Base-by-base conservation (phyloP, 2,113 vertebrate species). In the Ageneiosus marmoratus region DNA sequence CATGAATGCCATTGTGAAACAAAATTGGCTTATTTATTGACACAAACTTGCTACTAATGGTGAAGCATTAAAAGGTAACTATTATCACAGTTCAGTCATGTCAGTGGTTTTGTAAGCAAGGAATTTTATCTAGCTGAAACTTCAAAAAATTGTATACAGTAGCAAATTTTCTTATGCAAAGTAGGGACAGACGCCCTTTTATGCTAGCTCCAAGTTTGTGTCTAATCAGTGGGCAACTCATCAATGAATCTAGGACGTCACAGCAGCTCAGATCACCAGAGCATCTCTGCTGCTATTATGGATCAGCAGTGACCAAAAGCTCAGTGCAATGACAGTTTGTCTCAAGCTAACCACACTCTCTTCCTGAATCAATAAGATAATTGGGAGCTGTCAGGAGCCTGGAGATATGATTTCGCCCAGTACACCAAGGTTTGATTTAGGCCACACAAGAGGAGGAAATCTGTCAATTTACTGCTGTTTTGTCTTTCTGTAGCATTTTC, bases 311-410 rank as follows among this genome's bases (percentile, higher is more conserved):
- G 32, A 86, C 81, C 83, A 79, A 78, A 86, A 85, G 83, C 86
- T 13, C 37, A 34, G 62, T 62, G 34, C 60, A 51, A 81, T 87
- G 86, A 87, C 84, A 86, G 84, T 81, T 75, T 85, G 80, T 60
- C 81, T 87, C 81, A 34, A 67, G 51, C 83, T 67, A 86, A 84
- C 77, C 44, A 75, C 82, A 85, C 80, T 83, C 82, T 75, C 51
- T 16, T 75, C 20, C 46, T 79, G 76, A 86, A 84, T 86, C 82
- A 80, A 69, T 80, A 56, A 70, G 67, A 83, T 89, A 86, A 87
- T 89, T 89, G 82, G 84, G 60, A 77, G 72, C 77, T 83, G 83
- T 81, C 80, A 86, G 84, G 51, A 74, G 74, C 58, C 65, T 81
- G 56, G 81, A 85, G 77, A 84, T 86, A 78, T 82, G 82, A 81